Evolutionary conservation across 2,888 invertebrate genomes (phyloP).

Genomic region (Ophion costatus): DNA sequence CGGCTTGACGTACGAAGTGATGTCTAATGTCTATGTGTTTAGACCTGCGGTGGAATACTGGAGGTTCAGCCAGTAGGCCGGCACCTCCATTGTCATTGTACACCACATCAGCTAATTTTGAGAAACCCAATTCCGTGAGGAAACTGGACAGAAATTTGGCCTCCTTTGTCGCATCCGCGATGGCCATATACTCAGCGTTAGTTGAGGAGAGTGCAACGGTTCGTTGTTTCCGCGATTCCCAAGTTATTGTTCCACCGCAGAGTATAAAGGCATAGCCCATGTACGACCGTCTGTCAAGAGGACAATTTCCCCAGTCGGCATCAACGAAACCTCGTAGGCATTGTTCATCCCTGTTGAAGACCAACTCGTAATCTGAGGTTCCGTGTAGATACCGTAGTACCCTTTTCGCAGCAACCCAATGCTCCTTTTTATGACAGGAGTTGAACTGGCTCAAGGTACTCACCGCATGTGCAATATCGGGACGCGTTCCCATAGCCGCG

Average conservation of each 20-base stretch:
- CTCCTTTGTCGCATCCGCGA: constrained; percentile 45
- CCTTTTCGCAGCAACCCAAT: constrained; percentile 74
- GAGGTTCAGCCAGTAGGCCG: constrained; percentile 37
- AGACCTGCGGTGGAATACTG: constrained; percentile 48
- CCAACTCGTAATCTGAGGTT: constrained; percentile 67
- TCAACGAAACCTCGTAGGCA: constrained; percentile 71
- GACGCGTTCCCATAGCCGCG: constrained; percentile 59
- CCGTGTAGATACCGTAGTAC: constrained; percentile 73
- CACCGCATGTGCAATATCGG: constrained; percentile 64
- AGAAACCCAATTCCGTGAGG: constrained; percentile 14
- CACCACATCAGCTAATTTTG: background rate
- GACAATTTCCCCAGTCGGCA: constrained; percentile 71
- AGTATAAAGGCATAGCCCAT: constrained; percentile 60
- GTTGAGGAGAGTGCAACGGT: constrained; percentile 59
- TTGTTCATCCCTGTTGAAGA: constrained; percentile 43
- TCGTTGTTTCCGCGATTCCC: constrained; percentile 48
- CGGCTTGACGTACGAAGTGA: constrained; percentile 46
- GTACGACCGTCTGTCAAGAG: constrained; percentile 56
- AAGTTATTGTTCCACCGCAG: constrained; percentile 38
- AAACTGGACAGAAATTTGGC: constrained; percentile 28
- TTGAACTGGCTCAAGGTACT: constrained; percentile 65
- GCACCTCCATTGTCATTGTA: constrained; percentile 55
- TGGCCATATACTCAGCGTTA: constrained; percentile 53
- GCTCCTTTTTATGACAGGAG: constrained; percentile 14
- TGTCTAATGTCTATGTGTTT: constrained; percentile 61